phyloP scores from a whole-genome alignment of 92 coral and sea anemone genomes.

The Phenganax stokvisi region DNA sequence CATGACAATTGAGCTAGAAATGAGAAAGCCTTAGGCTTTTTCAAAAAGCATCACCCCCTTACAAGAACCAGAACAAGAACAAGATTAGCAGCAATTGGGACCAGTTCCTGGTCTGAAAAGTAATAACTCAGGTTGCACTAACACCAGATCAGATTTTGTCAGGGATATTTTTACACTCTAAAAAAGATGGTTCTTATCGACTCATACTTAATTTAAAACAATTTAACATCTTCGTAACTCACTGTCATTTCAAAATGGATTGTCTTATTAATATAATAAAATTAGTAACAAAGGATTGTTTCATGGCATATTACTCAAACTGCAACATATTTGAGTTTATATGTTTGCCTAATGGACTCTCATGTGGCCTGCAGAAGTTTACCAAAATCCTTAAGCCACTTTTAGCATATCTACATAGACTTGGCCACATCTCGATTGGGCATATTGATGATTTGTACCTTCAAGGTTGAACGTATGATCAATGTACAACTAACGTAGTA shows the following conservation, averaged over 20 bases:
- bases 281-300: too few species aligned
- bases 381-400: constrained; percentile 6
- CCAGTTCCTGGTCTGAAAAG: not conserved
- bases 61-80: too few species aligned
- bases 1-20: too few species aligned
- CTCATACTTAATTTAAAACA: not conserved
- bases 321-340: not conserved
- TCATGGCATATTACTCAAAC: not conserved
- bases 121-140: not conserved
- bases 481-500: not conserved
- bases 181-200: not conserved
- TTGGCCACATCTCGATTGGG: not conserved
- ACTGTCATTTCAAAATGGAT: not conserved
- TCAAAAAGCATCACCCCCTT: too few species aligned
- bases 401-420: not conserved
- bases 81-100: too few species aligned
- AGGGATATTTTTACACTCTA: not conserved
- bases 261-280: not conserved
- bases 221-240: not conserved
- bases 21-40: too few species aligned
- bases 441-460: constrained; percentile 12
- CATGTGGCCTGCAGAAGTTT: not conserved
- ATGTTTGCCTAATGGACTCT: not conserved
- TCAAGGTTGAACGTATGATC: not conserved
- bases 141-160: not conserved